Evolutionary conservation across 2,888 invertebrate species (phyloP), one percentile per base, ranked within the genome.

Genomic region (Pandemis corylana): DNA sequence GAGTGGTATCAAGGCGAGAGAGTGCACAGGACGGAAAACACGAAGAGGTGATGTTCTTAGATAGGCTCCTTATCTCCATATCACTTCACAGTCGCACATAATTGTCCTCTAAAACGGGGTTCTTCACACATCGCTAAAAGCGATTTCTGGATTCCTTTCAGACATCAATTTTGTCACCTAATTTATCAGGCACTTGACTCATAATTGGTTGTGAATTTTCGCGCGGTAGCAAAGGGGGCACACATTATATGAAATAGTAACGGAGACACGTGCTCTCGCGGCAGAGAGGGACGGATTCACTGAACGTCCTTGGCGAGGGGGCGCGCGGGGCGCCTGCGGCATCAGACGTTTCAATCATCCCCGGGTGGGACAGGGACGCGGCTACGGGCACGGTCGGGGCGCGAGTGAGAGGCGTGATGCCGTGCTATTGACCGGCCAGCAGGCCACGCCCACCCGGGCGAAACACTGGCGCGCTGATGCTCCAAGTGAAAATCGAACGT

Each of bases 261-360:
- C 90, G 88, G 90, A 85, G 91, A 92, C 94, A 94, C 94, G 94
- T 94, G 94, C 93, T 94, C 89, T 92, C 93, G 91, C 92, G 91
- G 91, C 94, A 92, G 94, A 94, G 93, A 91, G 93, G 94, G 94
- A 94, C 94, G 94, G 94, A 94, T 94, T 94, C 94, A 94, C 94
- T 94, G 93, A 93, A 93, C 93, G 94, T 94, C 94, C 94, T 94
- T 94, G 94, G 92, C 88, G 88, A 88, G 91, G 93, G 93, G 92
- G 91, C 86, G 91, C 88, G 92, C 88, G 94, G 94, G 93, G 93
- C 94, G 94, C 94, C 92, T 93, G 94, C 94, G 94, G 94, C 94
- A 91, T 93, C 92, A 93, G 92, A 94, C 94, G 93, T 93, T 94
- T 94, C 94, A 94, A 94, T 94, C 94, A 94, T 94, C 93, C 94